Evolutionary conservation across 64 coral and sea anemone species (phyloP).

Genomic region (Dendronephthya gigantea): DNA sequence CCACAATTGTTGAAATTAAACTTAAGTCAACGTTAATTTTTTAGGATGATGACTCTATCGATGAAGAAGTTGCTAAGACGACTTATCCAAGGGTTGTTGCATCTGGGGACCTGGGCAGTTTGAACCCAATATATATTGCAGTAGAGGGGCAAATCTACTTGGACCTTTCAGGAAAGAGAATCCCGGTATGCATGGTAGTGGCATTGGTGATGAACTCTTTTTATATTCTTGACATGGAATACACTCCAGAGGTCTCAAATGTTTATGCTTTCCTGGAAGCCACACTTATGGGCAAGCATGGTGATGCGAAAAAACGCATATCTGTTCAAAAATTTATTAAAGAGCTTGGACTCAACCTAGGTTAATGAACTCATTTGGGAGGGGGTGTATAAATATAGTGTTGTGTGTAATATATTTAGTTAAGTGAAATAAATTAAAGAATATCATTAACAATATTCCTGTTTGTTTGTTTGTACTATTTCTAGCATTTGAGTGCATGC

Average conservation of each 20-base stretch:
- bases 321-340: background rate
- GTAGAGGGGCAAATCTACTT: background rate
- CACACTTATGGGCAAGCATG: background rate
- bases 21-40: background rate
- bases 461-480: background rate
- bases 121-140: background rate
- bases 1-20: background rate
- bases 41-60: conserved; percentile 10
- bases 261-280: background rate
- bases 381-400: background rate
- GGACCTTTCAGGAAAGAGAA: background rate
- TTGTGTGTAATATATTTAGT: background rate
- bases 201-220: background rate
- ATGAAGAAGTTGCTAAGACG: background rate
- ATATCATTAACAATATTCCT: background rate
- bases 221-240: background rate
- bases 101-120: background rate
- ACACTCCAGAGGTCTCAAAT: background rate
- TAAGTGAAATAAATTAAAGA: background rate
- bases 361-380: background rate
- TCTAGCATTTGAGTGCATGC: background rate
- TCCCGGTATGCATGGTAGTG: background rate
- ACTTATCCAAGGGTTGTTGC: background rate
- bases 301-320: background rate
- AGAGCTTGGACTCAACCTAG: background rate